Base-by-base conservation (phyloP, 1,140 invertebrate genomes). In the Thalassaphorura encarpata region DNA sequence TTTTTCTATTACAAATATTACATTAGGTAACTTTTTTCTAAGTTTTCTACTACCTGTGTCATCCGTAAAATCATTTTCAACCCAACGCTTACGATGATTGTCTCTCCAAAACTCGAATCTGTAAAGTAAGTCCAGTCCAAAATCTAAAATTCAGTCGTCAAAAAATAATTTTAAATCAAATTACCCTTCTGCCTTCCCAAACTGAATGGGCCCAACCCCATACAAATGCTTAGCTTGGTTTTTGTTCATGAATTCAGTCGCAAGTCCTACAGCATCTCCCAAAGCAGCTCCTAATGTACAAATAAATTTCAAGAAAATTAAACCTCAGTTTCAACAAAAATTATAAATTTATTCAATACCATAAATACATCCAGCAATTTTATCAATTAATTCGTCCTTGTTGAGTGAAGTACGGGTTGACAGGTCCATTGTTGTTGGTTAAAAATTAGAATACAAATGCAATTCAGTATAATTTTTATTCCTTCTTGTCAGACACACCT, bases 11-110 rank as follows among this genome's bases (percentile, higher is more conserved):
- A n/a, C n/a, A n/a, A n/a, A n/a, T n/a, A n/a, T n/a, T n/a, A n/a
- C n/a, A n/a, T n/a, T n/a, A n/a, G n/a, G n/a, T n/a, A n/a, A n/a
- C n/a, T n/a, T n/a, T n/a, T n/a, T n/a, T n/a, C n/a, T n/a, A n/a
- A n/a, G n/a, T n/a, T n/a, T n/a, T n/a, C n/a, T 6, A 3, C 28
- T 45, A 56, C 54, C 54, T 21, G 55, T 60, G 23, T 60, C 58
- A 46, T 60, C 58, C 3, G 58, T 60, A 33, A 60, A 60, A 33
- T 60, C 58, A 54, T 56, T 56, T 41, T 50, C 48, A 52, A 33
- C 29, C 58, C 58, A 60, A 2, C 53, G n/a, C 24, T n/a, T 24
- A n/a, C 58, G 43, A 18, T 50, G 47, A 2, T 28, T 16, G 50
- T 60, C 53, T 41, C 58, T 42, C 48, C 53, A 52, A 41, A 60